Percentiles rank a stretch among this genome's conserved stretches.
Conservation (phyloP, 1,140 invertebrate species). For the Drosophila arawakana region DNA sequence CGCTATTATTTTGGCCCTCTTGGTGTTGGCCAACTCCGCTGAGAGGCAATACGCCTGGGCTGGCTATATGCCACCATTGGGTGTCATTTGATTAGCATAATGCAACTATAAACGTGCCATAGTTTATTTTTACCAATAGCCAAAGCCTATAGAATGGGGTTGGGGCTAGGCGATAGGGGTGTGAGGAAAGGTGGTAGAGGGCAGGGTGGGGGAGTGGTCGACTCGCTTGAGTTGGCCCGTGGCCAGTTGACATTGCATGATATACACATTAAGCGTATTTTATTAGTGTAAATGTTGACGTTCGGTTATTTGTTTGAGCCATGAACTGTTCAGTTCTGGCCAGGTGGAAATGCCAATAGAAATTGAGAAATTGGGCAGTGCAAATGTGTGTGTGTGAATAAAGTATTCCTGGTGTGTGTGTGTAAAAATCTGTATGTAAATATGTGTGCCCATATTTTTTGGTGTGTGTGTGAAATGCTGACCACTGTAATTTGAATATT, state of each 20-base stretch:
- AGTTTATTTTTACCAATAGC: conserved; percentile 65
- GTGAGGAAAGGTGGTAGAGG: background rate
- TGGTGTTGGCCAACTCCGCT: conserved; percentile 32
- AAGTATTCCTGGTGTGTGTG: background rate
- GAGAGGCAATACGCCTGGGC: conserved; percentile 38
- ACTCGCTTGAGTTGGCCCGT: conserved; percentile 45
- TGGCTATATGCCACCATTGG: conserved; percentile 73
- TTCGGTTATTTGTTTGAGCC: conserved; percentile 61
- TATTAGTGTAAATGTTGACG: conserved; percentile 78
- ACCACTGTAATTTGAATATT: conserved; percentile 75
- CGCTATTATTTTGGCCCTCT: conserved; percentile 30
- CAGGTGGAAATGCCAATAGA: conserved; percentile 66
- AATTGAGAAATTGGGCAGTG: conserved; percentile 47
- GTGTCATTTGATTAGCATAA: conserved; percentile 83
- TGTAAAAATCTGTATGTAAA: background rate
- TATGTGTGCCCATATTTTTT: background rate
- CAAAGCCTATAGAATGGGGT: conserved; percentile 4
- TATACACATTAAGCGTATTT: conserved; percentile 73
- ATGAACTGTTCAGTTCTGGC: conserved; percentile 38
- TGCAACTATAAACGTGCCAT: conserved; percentile 80
- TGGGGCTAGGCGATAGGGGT: background rate
- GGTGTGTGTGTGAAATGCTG: background rate
- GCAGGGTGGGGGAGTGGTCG: background rate
- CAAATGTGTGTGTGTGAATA: conserved; percentile 9
- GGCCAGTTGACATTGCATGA: conserved; percentile 52